Conservation (phyloP, 2,888 invertebrate species). For the Eupithecia vulgata region DNA sequence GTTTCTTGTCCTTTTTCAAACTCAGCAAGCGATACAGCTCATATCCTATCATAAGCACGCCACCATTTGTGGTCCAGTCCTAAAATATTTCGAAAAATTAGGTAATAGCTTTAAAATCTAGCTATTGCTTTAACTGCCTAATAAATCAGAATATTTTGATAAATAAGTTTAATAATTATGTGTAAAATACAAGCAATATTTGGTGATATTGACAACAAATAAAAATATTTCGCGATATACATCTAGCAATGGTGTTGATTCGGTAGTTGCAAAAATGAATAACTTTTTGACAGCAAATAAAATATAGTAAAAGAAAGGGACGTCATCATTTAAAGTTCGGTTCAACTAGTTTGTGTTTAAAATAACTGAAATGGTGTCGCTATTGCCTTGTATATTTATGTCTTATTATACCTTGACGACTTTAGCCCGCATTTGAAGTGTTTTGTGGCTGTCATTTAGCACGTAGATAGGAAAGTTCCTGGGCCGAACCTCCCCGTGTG, state of each 20-base stretch:
- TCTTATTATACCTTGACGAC: constrained; percentile 88
- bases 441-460: constrained; percentile 97
- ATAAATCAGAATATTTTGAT: neutral
- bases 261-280: neutral
- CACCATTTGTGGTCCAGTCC: constrained; percentile 94
- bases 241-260: neutral
- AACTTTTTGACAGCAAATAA: neutral
- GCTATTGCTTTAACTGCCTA: neutral
- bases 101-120: neutral
- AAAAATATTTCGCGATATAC: too few species aligned
- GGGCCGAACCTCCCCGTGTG: constrained; percentile 88
- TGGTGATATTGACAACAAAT: too few species aligned
- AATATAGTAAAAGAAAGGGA: neutral
- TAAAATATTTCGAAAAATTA: constrained; percentile 52
- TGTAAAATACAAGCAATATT: neutral
- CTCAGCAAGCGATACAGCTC: constrained; percentile 97
- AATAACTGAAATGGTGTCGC: too few species aligned
- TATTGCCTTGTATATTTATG: too few species aligned
- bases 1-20: constrained; percentile 87
- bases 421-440: constrained; percentile 92
- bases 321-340: neutral
- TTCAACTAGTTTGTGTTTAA: neutral
- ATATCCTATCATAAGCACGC: constrained; percentile 98
- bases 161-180: neutral
- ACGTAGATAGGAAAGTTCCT: constrained; percentile 95